Conservation (phyloP, 2,888 invertebrate species). For the Sarcophaga variegata region DNA sequence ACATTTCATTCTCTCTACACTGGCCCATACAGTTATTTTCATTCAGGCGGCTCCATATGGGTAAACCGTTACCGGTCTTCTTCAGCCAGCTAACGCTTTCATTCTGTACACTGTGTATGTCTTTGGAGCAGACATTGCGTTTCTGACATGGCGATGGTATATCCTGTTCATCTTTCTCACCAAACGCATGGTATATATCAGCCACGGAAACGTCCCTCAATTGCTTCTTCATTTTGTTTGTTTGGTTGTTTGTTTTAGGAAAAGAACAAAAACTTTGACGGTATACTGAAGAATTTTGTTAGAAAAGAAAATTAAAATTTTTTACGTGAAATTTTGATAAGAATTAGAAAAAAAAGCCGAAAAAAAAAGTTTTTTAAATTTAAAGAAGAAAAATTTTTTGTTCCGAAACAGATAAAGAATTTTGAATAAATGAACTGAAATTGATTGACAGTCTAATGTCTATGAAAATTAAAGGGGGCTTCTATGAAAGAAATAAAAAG, state of each 20-base stretch:
- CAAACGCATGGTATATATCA: not conserved
- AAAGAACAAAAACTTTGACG: constrained; percentile 1
- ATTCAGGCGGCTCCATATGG: constrained; percentile 52
- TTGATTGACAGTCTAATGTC: too few species aligned
- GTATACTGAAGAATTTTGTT: not conserved
- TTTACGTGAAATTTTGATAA: too few species aligned
- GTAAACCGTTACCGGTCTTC: not conserved
- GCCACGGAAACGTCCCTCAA: not conserved
- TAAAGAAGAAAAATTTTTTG: too few species aligned
- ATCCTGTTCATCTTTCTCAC: not conserved
- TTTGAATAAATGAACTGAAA: too few species aligned
- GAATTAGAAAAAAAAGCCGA: too few species aligned
- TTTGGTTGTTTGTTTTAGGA: not conserved
- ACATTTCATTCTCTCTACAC: not conserved
- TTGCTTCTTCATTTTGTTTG: not conserved
- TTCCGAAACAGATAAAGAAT: not conserved
- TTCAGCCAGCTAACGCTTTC: constrained; percentile 45
- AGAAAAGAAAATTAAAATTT: not conserved
- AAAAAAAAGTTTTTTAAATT: too few species aligned
- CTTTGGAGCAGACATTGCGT: not conserved
- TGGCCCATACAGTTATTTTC: not conserved
- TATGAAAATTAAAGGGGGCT: too few species aligned
- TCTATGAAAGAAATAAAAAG: too few species aligned
- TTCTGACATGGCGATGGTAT: constrained; percentile 38
- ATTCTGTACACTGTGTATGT: constrained; percentile 7